phyloP scores from a whole-genome alignment of 2,113 vertebrate species.

The Deroptyus accipitrinus region DNA sequence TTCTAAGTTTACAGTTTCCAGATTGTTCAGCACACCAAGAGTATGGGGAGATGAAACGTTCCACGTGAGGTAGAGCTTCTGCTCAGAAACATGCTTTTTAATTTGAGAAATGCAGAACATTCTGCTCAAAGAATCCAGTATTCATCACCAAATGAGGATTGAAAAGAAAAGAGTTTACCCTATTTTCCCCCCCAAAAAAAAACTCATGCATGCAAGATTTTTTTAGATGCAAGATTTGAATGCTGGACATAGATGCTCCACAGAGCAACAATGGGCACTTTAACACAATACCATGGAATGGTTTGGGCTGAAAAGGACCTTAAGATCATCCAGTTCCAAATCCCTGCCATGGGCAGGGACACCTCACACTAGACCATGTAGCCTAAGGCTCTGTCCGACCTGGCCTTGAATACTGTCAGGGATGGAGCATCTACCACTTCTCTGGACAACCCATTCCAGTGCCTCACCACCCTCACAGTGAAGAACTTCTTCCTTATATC shows the following conservation, averaged over 20 bases:
- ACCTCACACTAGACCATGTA: not conserved
- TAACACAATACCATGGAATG: not conserved
- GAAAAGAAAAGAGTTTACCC: not conserved
- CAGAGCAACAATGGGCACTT: not conserved
- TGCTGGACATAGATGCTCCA: not conserved
- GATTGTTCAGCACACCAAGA: not conserved
- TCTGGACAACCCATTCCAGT: not conserved
- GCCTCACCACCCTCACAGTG: not conserved
- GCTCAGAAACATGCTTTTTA: not conserved
- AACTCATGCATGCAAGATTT: accelerated
- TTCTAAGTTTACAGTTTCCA: not conserved
- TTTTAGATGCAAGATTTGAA: not conserved
- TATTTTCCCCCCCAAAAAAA: accelerated
- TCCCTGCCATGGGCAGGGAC: not conserved
- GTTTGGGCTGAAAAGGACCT: not conserved
- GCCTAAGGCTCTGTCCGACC: not conserved
- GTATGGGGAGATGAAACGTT: accelerated
- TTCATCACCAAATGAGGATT: not conserved
- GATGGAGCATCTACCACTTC: not conserved
- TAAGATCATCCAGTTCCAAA: not conserved
- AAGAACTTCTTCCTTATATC: not conserved
- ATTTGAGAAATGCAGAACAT: not conserved
- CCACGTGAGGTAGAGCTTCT: accelerated
- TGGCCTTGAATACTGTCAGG: not conserved
- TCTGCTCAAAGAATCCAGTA: not conserved